These are phyloP conservation scores for Drosophila erecta DNA, from an alignment of 1,140 invertebrate genomes.

Conservation along the genomic window DNA sequence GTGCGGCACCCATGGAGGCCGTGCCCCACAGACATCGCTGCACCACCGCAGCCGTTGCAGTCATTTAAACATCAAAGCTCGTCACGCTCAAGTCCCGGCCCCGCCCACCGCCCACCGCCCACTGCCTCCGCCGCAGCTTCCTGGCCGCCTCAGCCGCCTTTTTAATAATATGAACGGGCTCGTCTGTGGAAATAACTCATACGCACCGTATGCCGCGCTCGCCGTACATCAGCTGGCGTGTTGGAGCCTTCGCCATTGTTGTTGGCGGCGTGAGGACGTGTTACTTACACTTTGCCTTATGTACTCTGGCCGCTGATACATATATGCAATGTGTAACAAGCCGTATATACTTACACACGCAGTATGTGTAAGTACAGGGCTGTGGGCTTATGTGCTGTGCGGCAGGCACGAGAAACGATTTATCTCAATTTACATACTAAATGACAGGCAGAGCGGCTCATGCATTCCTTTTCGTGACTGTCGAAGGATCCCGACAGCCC, in stretches of 20 bases:
- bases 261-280: constrained; percentile 67
- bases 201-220: constrained; percentile 77
- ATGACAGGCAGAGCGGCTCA: constrained; percentile 76
- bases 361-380: constrained; percentile 45
- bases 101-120: not conserved
- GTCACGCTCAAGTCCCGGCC: constrained; percentile 64
- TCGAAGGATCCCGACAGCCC: constrained; percentile 36
- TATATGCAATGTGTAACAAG: constrained; percentile 50
- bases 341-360: constrained; percentile 20
- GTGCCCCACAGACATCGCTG: constrained; percentile 24
- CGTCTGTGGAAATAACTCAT: constrained; percentile 78
- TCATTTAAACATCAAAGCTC: constrained; percentile 79
- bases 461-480: constrained; percentile 64
- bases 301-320: constrained; percentile 57
- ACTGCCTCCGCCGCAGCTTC: constrained; percentile 8
- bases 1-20: constrained; percentile 62
- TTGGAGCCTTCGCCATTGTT: constrained; percentile 25
- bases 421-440: constrained; percentile 83
- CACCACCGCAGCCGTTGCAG: constrained; percentile 54
- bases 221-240: constrained; percentile 66
- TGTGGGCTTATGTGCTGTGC: constrained; percentile 48
- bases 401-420: constrained; percentile 80
- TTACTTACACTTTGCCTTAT: constrained; percentile 79
- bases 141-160: constrained; percentile 30
- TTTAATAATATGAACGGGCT: constrained; percentile 80